Conservation (phyloP, 2,113 vertebrate species). For the Bubo blakistoni region DNA sequence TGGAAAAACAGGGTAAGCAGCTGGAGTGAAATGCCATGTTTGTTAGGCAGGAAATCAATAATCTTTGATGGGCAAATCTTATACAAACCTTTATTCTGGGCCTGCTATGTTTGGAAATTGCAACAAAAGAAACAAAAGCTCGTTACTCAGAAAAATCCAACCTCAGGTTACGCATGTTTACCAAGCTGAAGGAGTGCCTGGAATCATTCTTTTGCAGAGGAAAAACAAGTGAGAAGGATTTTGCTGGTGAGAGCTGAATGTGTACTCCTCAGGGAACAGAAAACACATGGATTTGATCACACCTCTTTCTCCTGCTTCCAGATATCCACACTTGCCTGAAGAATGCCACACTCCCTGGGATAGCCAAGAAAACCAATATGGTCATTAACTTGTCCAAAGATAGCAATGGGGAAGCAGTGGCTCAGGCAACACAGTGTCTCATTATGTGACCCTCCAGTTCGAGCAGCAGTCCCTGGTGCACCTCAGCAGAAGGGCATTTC, state of each 20-base stretch:
- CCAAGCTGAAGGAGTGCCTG: conserved; percentile 15
- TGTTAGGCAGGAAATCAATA: conserved; percentile 23
- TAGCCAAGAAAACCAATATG: neutral
- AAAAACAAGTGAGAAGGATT: conserved; percentile 24
- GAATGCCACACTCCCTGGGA: neutral
- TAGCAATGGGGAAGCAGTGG: neutral
- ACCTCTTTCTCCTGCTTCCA: conserved; percentile 28
- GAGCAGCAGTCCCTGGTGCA: neutral
- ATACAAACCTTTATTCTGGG: conserved; percentile 17
- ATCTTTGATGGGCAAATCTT: conserved; percentile 1
- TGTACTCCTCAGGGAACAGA: neutral
- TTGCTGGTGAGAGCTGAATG: neutral
- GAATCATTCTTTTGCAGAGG: neutral
- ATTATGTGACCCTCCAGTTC: neutral
- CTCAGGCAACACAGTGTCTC: neutral
- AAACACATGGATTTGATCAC: conserved; percentile 30
- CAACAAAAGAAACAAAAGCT: conserved; percentile 8
- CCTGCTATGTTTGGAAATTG: conserved; percentile 4
- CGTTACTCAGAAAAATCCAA: neutral
- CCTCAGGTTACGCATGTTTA: neutral
- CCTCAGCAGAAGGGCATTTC: neutral
- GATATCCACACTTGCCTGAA: neutral
- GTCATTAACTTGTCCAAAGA: conserved; percentile 24
- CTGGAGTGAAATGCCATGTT: neutral
- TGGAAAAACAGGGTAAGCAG: neutral